Evolutionary conservation across 2,113 vertebrate species (phyloP).

Genomic region (Poeciliopsis occidentalis): DNA sequence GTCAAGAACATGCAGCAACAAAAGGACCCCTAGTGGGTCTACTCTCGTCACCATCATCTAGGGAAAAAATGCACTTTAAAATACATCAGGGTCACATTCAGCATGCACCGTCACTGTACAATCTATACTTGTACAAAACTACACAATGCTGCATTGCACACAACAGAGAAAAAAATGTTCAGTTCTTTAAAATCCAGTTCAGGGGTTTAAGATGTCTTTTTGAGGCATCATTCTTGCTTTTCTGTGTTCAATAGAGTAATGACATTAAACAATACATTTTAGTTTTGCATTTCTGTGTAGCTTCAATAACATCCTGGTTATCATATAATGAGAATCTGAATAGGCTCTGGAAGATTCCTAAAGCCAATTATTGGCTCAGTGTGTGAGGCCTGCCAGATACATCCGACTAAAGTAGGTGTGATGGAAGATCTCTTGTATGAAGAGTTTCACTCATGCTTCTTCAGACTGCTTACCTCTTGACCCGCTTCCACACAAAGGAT

Average conservation of each 20-base stretch:
- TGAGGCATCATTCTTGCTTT: neutral
- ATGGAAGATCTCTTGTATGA: conserved; percentile 25
- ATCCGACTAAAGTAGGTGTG: conserved; percentile 27
- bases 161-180: neutral
- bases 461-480: conserved; percentile 69
- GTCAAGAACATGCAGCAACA: neutral
- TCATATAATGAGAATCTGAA: neutral
- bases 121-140: neutral
- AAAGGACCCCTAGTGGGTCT: neutral
- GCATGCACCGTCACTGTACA: neutral
- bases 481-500: conserved; percentile 71
- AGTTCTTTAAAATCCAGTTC: neutral
- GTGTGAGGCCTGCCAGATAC: conserved; percentile 5
- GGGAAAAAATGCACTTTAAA: conserved; percentile 2
- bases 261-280: neutral
- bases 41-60: neutral
- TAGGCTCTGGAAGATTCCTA: neutral
- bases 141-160: neutral
- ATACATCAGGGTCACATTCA: neutral
- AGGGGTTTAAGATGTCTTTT: neutral
- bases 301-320: neutral
- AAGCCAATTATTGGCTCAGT: neutral
- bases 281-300: neutral
- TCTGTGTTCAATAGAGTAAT: neutral
- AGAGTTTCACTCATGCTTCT: conserved; percentile 40